Evolutionary conservation across 2,113 vertebrate species (phyloP).

Genomic region (Sorex araneus): DNA sequence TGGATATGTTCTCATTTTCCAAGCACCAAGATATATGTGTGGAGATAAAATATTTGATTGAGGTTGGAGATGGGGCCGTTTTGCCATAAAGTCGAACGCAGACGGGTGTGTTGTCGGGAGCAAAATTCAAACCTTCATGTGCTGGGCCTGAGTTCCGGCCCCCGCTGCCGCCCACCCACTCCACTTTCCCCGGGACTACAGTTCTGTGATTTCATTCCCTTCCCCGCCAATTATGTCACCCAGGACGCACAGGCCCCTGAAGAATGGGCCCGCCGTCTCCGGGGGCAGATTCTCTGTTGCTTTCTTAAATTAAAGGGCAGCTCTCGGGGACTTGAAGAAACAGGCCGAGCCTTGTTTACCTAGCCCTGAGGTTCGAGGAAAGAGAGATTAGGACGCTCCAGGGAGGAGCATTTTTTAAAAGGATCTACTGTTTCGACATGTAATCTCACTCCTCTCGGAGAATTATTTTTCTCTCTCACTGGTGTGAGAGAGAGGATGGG

Average conservation of each 20-base stretch:
- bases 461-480: neutral
- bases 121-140: constrained; percentile 54
- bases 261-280: neutral
- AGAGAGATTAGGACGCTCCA: neutral
- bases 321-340: neutral
- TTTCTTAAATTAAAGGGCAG: constrained; percentile 39
- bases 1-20: constrained; percentile 82
- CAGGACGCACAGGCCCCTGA: constrained; percentile 2
- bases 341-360: neutral
- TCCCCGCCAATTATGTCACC: constrained; percentile 49
- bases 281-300: neutral
- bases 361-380: neutral
- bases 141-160: constrained; percentile 58
- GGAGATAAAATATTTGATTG: constrained; percentile 55
- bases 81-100: constrained; percentile 70
- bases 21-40: constrained; percentile 67
- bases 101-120: neutral
- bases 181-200: constrained; percentile 68
- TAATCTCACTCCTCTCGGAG: neutral
- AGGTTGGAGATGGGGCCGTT: constrained; percentile 63
- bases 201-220: constrained; percentile 79
- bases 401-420: neutral
- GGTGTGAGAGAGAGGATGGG: neutral
- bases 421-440: neutral
- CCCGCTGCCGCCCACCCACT: neutral